phyloP scores from a whole-genome alignment of 2,888 invertebrate species.

The Dicyrtoma fusca region DNA sequence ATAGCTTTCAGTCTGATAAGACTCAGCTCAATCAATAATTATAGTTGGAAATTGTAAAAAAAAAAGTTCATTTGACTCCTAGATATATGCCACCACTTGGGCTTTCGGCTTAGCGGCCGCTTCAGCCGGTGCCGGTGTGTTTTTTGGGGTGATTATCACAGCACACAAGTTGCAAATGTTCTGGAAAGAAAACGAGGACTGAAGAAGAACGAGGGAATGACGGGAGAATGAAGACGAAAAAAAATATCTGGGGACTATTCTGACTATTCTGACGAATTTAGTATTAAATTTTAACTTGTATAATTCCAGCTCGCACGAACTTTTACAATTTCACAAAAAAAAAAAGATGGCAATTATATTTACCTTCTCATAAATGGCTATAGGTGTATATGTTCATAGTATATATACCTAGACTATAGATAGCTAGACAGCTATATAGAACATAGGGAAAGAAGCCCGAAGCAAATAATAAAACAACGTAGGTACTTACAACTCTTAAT shows the following conservation, averaged over 20 bases:
- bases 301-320: conserved; percentile 36
- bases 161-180: conserved; percentile 33
- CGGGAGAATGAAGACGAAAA: not conserved
- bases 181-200: not conserved
- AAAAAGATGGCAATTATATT: conserved; percentile 37
- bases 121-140: conserved; percentile 1
- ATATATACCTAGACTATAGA: not conserved
- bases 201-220: conserved; percentile 1
- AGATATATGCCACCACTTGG: not conserved
- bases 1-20: conserved; percentile 36
- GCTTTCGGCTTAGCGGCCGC: not conserved
- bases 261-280: too few relatives aligned
- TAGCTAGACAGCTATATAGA: too few relatives aligned
- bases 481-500: too few relatives aligned
- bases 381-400: not conserved
- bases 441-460: not conserved
- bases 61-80: conserved; percentile 36
- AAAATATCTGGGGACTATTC: conserved; percentile 7
- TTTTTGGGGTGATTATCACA: conserved; percentile 35
- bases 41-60: conserved; percentile 22
- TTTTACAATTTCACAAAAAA: conserved; percentile 33
- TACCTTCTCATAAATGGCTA: conserved; percentile 31
- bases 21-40: conserved; percentile 25
- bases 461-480: too few relatives aligned
- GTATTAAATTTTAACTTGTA: conserved; percentile 27